phyloP scores from a whole-genome alignment of 2,113 vertebrate genomes.

The Rhea americana region DNA sequence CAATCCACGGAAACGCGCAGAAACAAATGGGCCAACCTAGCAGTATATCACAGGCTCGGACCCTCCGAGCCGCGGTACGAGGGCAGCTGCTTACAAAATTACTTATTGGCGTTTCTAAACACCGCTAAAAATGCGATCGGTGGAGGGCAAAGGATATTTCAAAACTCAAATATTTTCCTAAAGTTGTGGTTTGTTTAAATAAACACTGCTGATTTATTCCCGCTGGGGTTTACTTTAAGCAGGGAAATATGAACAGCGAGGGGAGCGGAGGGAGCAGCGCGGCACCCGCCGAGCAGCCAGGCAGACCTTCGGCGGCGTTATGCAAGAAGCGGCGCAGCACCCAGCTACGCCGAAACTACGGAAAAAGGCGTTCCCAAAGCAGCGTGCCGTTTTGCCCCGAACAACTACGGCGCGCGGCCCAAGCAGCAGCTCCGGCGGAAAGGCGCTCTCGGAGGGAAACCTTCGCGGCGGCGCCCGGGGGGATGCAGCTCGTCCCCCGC shows the following conservation, averaged over 20 bases:
- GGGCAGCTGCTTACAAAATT: background rate
- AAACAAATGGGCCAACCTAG: slow-evolving; percentile 4
- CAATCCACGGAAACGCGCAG: background rate
- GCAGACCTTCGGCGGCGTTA: slow-evolving; percentile 40
- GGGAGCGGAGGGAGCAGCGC: slow-evolving; percentile 14
- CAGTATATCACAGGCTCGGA: background rate
- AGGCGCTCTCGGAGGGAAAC: slow-evolving; percentile 45
- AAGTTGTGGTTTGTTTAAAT: slow-evolving; percentile 39
- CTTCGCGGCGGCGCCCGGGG: slow-evolving; percentile 40
- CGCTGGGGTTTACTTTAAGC: slow-evolving; percentile 18
- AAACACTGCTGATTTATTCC: slow-evolving; percentile 48
- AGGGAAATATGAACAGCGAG: slow-evolving; percentile 44
- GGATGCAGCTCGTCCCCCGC: slow-evolving; percentile 4
- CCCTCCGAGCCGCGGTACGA: background rate
- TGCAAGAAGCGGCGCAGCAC: slow-evolving; percentile 59
- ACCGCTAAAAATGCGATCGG: fast-evolving
- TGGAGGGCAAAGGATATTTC: background rate
- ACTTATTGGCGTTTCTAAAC: background rate
- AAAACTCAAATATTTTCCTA: background rate
- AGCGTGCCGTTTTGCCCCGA: slow-evolving; percentile 56
- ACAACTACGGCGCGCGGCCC: slow-evolving; percentile 47
- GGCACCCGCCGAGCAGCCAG: background rate
- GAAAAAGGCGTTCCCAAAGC: slow-evolving; percentile 63
- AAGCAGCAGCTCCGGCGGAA: slow-evolving; percentile 20
- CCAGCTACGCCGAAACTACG: slow-evolving; percentile 50